Percentiles rank a stretch among this genome's conserved stretches.
Conservation (phyloP, 2,113 vertebrate genomes). For the Propithecus coquereli region DNA sequence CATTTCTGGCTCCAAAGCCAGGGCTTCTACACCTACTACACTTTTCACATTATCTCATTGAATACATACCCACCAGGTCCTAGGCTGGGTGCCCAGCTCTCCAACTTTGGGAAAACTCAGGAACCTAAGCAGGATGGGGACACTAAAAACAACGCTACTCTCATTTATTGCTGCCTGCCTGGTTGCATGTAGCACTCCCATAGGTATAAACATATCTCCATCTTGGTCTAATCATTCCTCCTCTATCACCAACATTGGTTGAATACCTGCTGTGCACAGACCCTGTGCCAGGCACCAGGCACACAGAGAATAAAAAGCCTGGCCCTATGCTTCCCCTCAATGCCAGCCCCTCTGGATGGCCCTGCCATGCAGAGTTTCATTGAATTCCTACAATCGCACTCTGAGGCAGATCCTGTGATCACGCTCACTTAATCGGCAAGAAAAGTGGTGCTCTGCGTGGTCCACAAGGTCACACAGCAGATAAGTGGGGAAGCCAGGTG, state of each 20-base stretch:
- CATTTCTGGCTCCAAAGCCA: neutral
- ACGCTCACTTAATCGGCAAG: neutral
- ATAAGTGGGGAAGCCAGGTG: neutral
- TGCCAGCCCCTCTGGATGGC: neutral
- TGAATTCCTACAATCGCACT: neutral
- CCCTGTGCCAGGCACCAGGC: neutral
- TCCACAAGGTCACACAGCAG: neutral
- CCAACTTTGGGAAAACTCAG: neutral
- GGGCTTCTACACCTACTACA: neutral
- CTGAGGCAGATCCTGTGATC: neutral
- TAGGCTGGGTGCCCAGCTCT: neutral
- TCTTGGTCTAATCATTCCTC: neutral
- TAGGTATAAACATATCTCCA: neutral
- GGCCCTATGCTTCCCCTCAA: neutral
- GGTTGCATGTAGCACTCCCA: neutral
- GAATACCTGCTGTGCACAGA: neutral
- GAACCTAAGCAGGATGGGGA: neutral
- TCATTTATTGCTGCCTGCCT: neutral
- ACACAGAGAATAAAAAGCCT: neutral
- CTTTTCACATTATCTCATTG: neutral
- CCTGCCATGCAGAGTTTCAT: neutral
- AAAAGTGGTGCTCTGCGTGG: neutral
- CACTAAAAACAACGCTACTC: neutral
- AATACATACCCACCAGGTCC: neutral
- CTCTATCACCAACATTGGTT: neutral